A percentile compares a stretch with the other conserved stretches of the same genome.
Evolutionary conservation across 2,888 invertebrate genomes (phyloP).

Genomic region (Heliconius erato): DNA sequence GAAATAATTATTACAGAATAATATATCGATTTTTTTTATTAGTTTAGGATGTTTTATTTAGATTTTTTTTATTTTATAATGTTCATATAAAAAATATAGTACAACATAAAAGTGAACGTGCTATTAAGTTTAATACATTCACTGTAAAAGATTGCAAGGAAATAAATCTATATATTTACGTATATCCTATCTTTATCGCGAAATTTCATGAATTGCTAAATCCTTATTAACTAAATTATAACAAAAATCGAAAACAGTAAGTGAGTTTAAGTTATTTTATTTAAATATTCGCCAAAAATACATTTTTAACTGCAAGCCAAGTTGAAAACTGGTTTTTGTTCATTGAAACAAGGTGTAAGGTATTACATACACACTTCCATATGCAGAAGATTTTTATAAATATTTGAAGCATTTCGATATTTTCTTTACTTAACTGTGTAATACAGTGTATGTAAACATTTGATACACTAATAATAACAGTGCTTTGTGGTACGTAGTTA

Average conservation of each 20-base stretch:
- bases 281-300: not conserved
- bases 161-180: too few species aligned
- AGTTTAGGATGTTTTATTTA: not conserved
- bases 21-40: not conserved
- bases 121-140: not conserved
- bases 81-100: too few species aligned
- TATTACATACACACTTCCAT: not conserved
- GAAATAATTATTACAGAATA: not conserved
- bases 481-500: too few species aligned
- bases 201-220: too few species aligned
- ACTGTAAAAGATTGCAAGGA: too few species aligned
- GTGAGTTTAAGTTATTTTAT: not conserved
- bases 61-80: too few species aligned
- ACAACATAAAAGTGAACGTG: not conserved
- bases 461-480: too few species aligned
- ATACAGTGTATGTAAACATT: too few species aligned
- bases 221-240: not conserved
- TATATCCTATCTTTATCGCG: too few species aligned
- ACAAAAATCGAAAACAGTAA: not conserved
- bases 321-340: slow-evolving; percentile 2
- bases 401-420: not conserved
- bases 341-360: slow-evolving; percentile 1
- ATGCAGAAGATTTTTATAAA: not conserved
- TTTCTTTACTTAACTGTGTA: not conserved
- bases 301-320: not conserved